These are phyloP conservation scores for Chloropsis hardwickii DNA, from an alignment of 2,113 vertebrate genomes.

Conservation along the genomic window DNA sequence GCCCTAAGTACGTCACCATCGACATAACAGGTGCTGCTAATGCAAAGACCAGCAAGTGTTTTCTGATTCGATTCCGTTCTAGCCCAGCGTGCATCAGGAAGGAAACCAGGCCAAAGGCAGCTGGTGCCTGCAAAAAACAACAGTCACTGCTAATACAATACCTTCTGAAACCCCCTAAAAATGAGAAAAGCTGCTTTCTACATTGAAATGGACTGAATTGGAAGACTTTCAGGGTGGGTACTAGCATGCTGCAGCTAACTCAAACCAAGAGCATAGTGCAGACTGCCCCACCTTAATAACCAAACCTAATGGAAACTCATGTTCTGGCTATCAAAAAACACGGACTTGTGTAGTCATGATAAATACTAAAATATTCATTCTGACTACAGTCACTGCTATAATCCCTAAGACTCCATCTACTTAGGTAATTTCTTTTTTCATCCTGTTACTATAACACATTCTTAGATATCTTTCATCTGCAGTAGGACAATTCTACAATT, in stretches of 20 bases:
- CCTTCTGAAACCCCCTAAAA: background rate
- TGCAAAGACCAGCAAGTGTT: constrained; percentile 93
- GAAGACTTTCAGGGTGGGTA: background rate
- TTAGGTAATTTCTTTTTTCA: background rate
- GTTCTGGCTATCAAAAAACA: background rate
- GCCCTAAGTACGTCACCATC: constrained; percentile 92
- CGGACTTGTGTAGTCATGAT: background rate
- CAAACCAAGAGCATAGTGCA: background rate
- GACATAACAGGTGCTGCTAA: constrained; percentile 92
- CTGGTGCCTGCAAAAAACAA: constrained; percentile 84
- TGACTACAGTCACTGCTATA: background rate
- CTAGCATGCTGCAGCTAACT: background rate
- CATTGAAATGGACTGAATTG: background rate
- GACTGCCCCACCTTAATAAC: background rate
- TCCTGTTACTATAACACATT: background rate
- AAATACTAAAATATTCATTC: background rate
- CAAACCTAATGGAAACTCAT: background rate
- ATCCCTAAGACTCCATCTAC: background rate
- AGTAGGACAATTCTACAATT: background rate
- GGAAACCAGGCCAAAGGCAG: constrained; percentile 95
- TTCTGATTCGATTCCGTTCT: constrained; percentile 95
- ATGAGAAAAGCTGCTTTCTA: background rate
- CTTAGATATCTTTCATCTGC: background rate
- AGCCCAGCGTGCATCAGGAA: constrained; percentile 98
- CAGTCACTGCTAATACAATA: background rate